These are phyloP conservation scores for Theonella swinhoei DNA, from an alignment of 37 sponge, comb jelly and placozoan genomes.

Conservation along the genomic window DNA sequence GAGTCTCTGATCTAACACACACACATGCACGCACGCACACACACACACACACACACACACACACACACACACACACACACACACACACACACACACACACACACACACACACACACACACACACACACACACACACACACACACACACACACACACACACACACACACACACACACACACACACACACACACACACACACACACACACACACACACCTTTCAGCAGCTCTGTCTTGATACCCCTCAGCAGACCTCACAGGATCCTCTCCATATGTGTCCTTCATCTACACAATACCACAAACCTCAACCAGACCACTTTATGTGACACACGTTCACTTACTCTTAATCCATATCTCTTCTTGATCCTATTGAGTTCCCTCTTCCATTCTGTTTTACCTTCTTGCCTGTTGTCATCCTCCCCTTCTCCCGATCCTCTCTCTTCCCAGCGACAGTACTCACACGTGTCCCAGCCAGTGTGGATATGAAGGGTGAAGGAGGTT, in stretches of 20 bases:
- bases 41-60: too few species aligned
- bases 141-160: too few species aligned
- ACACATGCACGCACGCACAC: too few species aligned
- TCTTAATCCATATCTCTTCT: conserved; percentile 70
- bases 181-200: too few species aligned
- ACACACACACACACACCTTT: conserved; percentile 42
- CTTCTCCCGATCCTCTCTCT: not conserved
- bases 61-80: too few species aligned
- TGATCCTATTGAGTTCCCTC: conserved; percentile 64
- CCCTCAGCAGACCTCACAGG: not conserved
- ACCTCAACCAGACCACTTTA: not conserved
- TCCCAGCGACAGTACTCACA: conserved; percentile 65
- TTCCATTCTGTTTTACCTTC: not conserved
- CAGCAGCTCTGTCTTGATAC: conserved; percentile 51
- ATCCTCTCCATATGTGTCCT: conserved; percentile 45
- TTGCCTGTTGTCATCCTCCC: not conserved
- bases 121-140: too few species aligned
- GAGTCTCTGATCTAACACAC: too few species aligned
- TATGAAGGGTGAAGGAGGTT: conserved; percentile 72
- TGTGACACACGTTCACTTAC: conserved; percentile 13
- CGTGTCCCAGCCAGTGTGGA: conserved; percentile 79
- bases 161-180: too few species aligned
- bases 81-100: too few species aligned
- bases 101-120: too few species aligned
- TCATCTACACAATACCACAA: conserved; percentile 17